Conservation (phyloP, 2,113 vertebrate genomes). For the Cryptomyrus ogoouensis region DNA sequence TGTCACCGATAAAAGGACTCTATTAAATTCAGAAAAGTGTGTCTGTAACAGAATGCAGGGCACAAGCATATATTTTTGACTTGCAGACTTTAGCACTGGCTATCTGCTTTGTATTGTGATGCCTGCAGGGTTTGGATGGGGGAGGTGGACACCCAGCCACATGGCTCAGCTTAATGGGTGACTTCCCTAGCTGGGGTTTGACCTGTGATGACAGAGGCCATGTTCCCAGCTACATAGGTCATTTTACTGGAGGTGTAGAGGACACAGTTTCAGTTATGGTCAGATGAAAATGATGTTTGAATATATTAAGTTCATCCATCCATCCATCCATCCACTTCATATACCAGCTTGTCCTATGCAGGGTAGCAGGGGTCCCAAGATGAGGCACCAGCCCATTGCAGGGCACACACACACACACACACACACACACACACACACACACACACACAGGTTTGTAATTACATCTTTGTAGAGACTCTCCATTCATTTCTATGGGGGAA, state of each 20-base stretch:
- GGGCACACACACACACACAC: background rate
- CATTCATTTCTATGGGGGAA: background rate
- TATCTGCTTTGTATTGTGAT: background rate
- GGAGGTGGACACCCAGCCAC: too few species aligned
- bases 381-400: background rate
- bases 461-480: too few species aligned
- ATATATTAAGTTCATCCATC: background rate
- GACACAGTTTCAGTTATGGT: background rate
- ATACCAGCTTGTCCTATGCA: background rate
- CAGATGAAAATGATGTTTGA: background rate
- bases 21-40: background rate
- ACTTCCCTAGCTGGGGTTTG: background rate
- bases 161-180: background rate
- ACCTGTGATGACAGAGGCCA: background rate
- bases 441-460: too few species aligned
- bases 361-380: background rate
- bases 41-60: background rate
- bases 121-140: background rate
- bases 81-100: background rate
- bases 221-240: too few species aligned
- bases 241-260: too few species aligned
- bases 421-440: background rate
- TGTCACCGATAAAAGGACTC: background rate
- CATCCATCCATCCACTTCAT: background rate
- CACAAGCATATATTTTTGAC: background rate